A percentile compares a stretch with the other conserved stretches of the same genome.
Conservation (phyloP, 2,113 vertebrate genomes). For the Uropsilus gracilis region DNA sequence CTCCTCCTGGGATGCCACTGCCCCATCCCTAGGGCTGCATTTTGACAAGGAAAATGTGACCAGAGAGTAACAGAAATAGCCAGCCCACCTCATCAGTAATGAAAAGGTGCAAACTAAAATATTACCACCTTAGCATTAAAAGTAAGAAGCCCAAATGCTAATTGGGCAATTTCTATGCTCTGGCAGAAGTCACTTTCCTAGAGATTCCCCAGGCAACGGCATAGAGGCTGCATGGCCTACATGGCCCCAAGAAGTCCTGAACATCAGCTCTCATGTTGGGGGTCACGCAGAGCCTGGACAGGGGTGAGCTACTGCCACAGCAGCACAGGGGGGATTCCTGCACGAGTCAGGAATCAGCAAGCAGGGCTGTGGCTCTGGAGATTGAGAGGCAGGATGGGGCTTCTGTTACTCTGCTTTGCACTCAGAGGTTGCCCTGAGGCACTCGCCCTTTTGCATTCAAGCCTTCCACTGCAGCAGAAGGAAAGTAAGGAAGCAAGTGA, state of each 20-base stretch:
- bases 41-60: slow-evolving; percentile 11
- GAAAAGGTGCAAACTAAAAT: not conserved
- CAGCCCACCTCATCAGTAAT: slow-evolving; percentile 18
- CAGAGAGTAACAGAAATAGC: slow-evolving; percentile 7
- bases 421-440: not conserved
- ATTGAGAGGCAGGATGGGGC: not conserved
- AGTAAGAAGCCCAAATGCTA: slow-evolving; percentile 46
- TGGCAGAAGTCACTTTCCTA: not conserved
- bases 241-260: not conserved
- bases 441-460: slow-evolving; percentile 54
- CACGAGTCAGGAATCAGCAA: not conserved
- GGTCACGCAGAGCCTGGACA: not conserved
- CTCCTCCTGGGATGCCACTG: not conserved
- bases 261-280: rapidly evolving
- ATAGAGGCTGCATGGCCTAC: not conserved
- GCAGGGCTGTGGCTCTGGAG: not conserved
- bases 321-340: too few relatives aligned
- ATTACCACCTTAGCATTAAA: not conserved
- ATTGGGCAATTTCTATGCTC: slow-evolving; percentile 21
- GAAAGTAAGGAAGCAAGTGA: not conserved
- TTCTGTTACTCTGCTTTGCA: not conserved
- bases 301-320: too few relatives aligned
- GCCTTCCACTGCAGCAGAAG: too few relatives aligned
- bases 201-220: slow-evolving; percentile 14
- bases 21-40: not conserved